Percentiles rank a stretch among this genome's conserved stretches.
phyloP scores from a whole-genome alignment of 2,888 invertebrate genomes.

The Lumbricus terrestris region DNA sequence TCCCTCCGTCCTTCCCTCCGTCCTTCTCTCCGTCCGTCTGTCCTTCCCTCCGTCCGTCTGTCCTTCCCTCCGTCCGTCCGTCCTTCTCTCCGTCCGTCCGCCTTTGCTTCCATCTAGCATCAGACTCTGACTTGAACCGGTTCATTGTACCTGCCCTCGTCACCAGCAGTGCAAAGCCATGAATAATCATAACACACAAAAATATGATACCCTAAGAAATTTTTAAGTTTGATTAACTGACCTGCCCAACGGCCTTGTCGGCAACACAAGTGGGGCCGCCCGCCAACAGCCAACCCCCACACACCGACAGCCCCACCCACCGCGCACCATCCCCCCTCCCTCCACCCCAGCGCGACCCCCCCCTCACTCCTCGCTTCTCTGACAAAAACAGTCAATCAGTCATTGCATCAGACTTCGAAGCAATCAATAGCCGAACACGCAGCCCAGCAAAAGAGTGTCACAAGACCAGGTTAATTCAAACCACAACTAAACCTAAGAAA shows the following conservation, averaged over 20 bases:
- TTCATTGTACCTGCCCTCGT: neutral
- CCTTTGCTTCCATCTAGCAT: neutral
- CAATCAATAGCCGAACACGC: neutral
- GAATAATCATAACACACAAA: neutral
- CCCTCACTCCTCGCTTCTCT: neutral
- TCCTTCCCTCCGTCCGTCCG: neutral
- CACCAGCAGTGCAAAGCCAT: conserved; percentile 9
- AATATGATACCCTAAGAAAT: conserved; percentile 10
- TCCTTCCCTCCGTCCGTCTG: neutral
- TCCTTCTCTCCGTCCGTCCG: too few species aligned
- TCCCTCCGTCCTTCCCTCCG: neutral
- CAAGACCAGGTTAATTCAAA: conserved; percentile 10
- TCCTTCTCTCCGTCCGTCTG: too few species aligned
- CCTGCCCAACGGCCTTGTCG: conserved; percentile 3
- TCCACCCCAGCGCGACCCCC: neutral
- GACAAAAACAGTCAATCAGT: conserved; percentile 3
- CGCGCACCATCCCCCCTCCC: neutral
- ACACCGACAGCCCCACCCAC: neutral
- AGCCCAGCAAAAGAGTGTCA: neutral
- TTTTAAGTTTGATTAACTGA: conserved; percentile 14
- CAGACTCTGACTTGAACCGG: conserved; percentile 7
- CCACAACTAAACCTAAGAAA: neutral
- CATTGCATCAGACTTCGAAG: neutral
- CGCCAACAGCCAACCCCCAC: neutral
- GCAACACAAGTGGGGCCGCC: neutral